Base-by-base conservation (phyloP, 2,888 invertebrate genomes). In the Laspeyria flexula region DNA sequence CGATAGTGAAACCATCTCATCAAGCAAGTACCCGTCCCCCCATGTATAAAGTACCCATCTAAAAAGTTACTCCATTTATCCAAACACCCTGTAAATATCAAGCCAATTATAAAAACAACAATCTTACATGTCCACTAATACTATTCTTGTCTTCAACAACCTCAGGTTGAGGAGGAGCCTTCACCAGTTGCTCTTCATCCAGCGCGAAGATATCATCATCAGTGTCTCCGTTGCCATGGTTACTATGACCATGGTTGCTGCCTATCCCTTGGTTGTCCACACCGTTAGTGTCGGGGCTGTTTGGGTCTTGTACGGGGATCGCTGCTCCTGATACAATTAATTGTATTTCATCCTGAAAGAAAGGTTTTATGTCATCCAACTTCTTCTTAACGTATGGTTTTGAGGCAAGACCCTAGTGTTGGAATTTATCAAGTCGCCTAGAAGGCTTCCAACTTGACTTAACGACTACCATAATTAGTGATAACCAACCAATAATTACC, bases 191-290 rank as follows among this genome's bases (percentile, higher is more conserved):
- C 74, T 96, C 96, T 69, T 97, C 97, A 63, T 97, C 97, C 67
- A 97, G 88, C 12, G 95, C 94, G 81, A 97, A 97, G 81, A 97
- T 97, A 78, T 97, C 94, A 65, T 97, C 97, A 29, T 95, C 96
- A 0, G 91, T 91, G 55, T 96, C 96, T 74, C 88, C 75, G 61
- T 69, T 52, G 27, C 61, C 58, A 18, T 70, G 56, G 42, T 57
- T 53, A 51, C 70, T 35, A 47, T 65, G 23, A 41, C 46, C 15
- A 38, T 60, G 49, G 23, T 63, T 66, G 6, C 62, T 64, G 4
- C 59, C 62, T 12, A 51, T 53, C 2, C 68, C 48, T 13, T 49
- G 53, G 37, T 9, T 11, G 1, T 61, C 60, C 0, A 61, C 40
- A 7, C 45, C 47, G 23, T 59, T 43, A 1, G 54, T 30, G 0